Conservation (phyloP, 2,888 invertebrate genomes). For the Nysson spinosus region DNA sequence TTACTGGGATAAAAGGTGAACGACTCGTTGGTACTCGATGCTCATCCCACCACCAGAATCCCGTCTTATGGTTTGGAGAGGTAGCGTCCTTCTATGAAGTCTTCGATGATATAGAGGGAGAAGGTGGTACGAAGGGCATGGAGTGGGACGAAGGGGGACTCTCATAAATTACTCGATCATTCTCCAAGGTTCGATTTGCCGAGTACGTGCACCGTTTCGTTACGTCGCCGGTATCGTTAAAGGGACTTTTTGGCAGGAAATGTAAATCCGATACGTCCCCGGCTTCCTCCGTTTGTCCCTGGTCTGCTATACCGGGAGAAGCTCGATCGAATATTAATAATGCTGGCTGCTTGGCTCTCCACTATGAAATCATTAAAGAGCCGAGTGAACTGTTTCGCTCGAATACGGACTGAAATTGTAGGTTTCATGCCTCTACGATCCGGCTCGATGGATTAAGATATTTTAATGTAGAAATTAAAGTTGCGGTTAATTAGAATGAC, state of each 20-base stretch:
- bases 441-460: too few species aligned
- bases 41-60: conserved; percentile 70
- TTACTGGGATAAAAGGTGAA: conserved; percentile 78
- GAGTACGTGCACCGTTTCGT: conserved; percentile 40
- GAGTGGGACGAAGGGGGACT: conserved; percentile 11
- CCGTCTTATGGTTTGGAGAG: conserved; percentile 70
- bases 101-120: conserved; percentile 47
- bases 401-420: too few species aligned
- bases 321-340: too few species aligned
- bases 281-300: neutral
- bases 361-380: too few species aligned
- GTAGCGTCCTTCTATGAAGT: conserved; percentile 68
- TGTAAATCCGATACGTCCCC: conserved; percentile 19
- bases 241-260: conserved; percentile 43
- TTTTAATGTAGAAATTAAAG: too few species aligned
- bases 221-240: conserved; percentile 36
- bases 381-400: too few species aligned
- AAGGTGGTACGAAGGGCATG: neutral
- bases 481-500: too few species aligned
- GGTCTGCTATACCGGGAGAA: conserved; percentile 11
- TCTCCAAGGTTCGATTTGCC: conserved; percentile 57
- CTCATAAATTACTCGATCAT: conserved; percentile 60
- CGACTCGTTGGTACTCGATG: conserved; percentile 69
- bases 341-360: too few species aligned
- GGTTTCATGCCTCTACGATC: too few species aligned